Base-by-base conservation (phyloP, 2,797 vertebrate genomes). In the Rhinoraja longicauda region DNA sequence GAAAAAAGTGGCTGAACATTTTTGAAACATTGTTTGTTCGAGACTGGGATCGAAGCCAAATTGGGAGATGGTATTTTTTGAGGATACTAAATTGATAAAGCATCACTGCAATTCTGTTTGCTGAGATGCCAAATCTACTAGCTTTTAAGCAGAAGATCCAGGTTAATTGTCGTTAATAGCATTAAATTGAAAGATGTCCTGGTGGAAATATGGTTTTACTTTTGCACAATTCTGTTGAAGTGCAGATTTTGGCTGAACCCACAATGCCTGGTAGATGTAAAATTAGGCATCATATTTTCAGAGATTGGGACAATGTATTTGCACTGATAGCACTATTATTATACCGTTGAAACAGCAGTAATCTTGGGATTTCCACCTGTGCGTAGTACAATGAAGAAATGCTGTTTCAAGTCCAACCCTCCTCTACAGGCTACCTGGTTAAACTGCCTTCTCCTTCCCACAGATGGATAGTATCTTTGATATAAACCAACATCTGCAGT, bases 41-140 rank as follows among this genome's bases (percentile, higher is more conserved):
- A 75, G 24, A 26, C 70, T 75, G 70, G 67, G 36, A 53, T 92
- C 24, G 72, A 92, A 92, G 29, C 90, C 39, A 75, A 88, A 92
- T 92, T 19, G 57, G 39, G 70, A 36, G 59, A 67, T 21, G 84
- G 62, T 36, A 75, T 45, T 75, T 90, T 53, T 3, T 2, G 24
- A 91, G 90, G n/a, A n/a, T 53, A 8, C 36, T 73, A 73, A 91
- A 53, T 32, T 91, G 70, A 91, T 39, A n/a, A 53, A 15, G 24
- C 29, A 75, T 19, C 26, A 0, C 29, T 39, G 72, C 10, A 73
- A 45, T 53, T 73, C 32, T 26, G 70, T 92, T 75, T 39, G 36
- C 39, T 75, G 90, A 29, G 90, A 36, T 70, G 72, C 39, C 45
- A 92, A 92, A 92, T 4, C 19, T 73, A 21, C 0, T 73, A 3